A percentile compares a stretch with the other conserved stretches of the same genome.
Conservation (phyloP, 2,113 vertebrate genomes). For the Brachyistius frenatus region DNA sequence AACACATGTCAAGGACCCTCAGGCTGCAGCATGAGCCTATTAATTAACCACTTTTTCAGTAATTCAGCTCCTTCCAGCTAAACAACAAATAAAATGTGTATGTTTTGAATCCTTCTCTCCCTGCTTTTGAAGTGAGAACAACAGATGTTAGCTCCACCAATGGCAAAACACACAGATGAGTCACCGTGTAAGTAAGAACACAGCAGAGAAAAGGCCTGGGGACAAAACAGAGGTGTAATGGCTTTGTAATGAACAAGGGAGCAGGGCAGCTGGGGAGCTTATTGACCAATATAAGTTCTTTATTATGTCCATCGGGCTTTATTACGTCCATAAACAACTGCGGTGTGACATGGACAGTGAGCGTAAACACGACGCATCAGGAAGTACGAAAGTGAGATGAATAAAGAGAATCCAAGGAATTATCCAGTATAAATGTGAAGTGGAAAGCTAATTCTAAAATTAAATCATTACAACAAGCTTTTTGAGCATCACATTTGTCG, state of each 20-base stretch:
- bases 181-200: not conserved
- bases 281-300: slow-evolving; percentile 39
- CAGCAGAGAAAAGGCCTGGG: slow-evolving; percentile 1
- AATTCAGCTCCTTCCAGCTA: slow-evolving; percentile 40
- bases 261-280: slow-evolving; percentile 5
- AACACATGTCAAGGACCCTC: slow-evolving; percentile 46
- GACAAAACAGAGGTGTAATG: slow-evolving; percentile 1
- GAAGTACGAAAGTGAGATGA: not conserved
- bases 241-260: slow-evolving; percentile 26
- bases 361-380: slow-evolving; percentile 4
- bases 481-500: not conserved
- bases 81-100: slow-evolving; percentile 5
- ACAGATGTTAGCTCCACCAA: not conserved
- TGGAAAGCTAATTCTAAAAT: not conserved
- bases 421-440: not conserved
- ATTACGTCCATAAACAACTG: slow-evolving; percentile 28
- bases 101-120: not conserved
- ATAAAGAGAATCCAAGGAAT: not conserved
- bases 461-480: no score
- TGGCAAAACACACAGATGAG: not conserved
- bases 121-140: not conserved
- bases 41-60: slow-evolving; percentile 54
- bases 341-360: not conserved
- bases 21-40: slow-evolving; percentile 37
- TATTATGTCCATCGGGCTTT: slow-evolving; percentile 6